A percentile compares a stretch with the other conserved stretches of the same genome.
Evolutionary conservation across 2,113 vertebrate genomes (phyloP).

Genomic region (Scopus umbretta): DNA sequence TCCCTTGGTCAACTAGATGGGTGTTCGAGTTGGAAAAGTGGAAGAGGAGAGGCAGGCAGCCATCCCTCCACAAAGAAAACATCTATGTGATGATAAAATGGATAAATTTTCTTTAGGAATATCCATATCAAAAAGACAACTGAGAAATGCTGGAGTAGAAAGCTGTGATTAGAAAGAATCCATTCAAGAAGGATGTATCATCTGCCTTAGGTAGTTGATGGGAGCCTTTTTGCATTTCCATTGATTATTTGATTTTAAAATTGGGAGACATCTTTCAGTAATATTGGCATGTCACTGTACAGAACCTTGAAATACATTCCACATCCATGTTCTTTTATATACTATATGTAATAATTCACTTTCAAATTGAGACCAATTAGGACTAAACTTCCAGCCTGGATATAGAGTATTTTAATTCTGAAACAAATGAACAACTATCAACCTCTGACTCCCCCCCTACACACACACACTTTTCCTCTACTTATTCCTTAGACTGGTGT

Average conservation of each 20-base stretch:
- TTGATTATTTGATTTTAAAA: not conserved
- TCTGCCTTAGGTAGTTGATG: not conserved
- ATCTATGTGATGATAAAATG: not conserved
- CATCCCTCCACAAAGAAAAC: not conserved
- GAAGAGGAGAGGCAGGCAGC: not conserved
- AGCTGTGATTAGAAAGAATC: not conserved
- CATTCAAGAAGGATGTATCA: not conserved
- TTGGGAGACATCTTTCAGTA: not conserved
- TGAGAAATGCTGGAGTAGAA: slow-evolving; percentile 3
- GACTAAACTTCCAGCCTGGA: not conserved
- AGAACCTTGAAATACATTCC: not conserved
- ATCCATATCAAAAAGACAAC: not conserved
- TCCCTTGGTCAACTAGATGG: not conserved
- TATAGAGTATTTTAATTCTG: not conserved
- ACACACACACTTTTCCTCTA: not conserved
- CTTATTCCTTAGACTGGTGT: not conserved
- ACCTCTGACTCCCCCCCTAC: not conserved
- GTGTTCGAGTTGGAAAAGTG: not conserved
- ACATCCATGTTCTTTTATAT: not conserved
- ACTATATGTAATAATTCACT: not conserved
- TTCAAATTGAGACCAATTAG: not conserved
- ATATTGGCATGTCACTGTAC: not conserved
- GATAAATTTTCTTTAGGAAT: not conserved
- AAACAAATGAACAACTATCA: not conserved
- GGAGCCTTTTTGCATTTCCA: not conserved